Conservation (phyloP, 35 echinoderm and acorn worm genomes). For the Holothuria glaberrima region DNA sequence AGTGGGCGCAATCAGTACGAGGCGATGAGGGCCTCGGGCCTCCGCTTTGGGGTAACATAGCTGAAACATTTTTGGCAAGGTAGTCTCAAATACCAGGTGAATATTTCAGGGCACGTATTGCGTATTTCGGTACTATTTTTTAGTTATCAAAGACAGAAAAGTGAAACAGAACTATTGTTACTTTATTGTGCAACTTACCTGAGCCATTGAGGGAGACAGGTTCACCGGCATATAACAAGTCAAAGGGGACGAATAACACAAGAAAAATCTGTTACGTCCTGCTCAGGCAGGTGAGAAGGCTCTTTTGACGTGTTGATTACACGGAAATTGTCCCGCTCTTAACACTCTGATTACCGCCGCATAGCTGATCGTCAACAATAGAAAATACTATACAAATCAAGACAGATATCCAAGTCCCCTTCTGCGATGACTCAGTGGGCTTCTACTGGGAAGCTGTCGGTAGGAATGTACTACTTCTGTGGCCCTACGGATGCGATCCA, state of each 20-base stretch:
- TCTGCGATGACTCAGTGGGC: conserved; percentile 22
- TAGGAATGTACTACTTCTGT: neutral
- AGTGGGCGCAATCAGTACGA: too few relatives aligned
- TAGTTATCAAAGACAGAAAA: too few relatives aligned
- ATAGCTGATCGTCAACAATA: neutral
- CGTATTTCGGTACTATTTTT: too few relatives aligned
- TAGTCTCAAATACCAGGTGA: too few relatives aligned
- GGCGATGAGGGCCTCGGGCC: too few relatives aligned
- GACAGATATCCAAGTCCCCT: neutral
- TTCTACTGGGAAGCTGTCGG: conserved; percentile 2
- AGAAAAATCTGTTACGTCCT: conserved; percentile 10
- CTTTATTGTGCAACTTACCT: conserved; percentile 13
- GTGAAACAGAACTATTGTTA: too few relatives aligned
- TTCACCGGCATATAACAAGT: conserved; percentile 53
- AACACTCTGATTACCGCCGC: neutral
- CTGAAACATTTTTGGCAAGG: too few relatives aligned
- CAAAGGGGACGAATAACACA: conserved; percentile 11
- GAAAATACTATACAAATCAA: conserved; percentile 9
- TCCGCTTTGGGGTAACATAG: too few relatives aligned
- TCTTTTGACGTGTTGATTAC: neutral
- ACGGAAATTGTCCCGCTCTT: neutral
- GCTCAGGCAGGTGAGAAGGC: neutral
- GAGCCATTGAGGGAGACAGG: conserved; percentile 58
- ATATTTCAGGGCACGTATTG: too few relatives aligned
- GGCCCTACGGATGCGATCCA: conserved; percentile 2